Evolutionary conservation across 2,113 vertebrate genomes (phyloP), one percentile per base, ranked within the genome.

Genomic region (Prionailurus viverrinus): DNA sequence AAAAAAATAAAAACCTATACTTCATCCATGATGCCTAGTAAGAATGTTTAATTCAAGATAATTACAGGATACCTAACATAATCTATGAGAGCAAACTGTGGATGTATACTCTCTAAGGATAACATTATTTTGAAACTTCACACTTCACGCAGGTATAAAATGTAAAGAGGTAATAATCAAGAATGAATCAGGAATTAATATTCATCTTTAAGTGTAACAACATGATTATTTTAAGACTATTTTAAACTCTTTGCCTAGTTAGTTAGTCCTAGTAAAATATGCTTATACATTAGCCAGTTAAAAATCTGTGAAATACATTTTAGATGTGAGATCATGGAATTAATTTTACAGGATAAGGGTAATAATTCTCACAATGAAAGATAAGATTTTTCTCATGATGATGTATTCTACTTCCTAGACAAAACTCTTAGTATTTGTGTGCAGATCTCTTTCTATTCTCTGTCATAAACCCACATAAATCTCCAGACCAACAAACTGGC

Each of bases 381-480:
- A 86, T 18, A 71, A n/a, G 15, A 19, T 31, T 31, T 78, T 82
- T 96, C 39, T 79, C 33, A 58, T 16, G 74, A 51, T 23, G 11
- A n/a, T 63, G 12, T 68, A 80, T 68, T 71, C 18, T 87, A 66
- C 19, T 91, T 74, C 31, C 36, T 97, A 78, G 29, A 94, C 5
- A 80, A 69, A 83, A 80, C 18, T 68, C 63, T 92, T 10, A 86
- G 58, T 79, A 33, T 88, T n/a, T 82, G 12, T 18, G 29, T 55
- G 31, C 86, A 73, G 68, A 1, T 97, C 31, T 85, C 58, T 98
- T 97, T 95, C 51, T 66, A 69, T 81, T 84, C 83, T 83, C 88
- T 97, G 86, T 97, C 96, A 97, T 90, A 95, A 98, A 97, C 23
- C 53, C 69, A 95, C 92, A 97, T 98, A 98, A 98, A 98, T 98